These are phyloP conservation scores for Agrenia bidenticulata DNA, from an alignment of 2,888 invertebrate genomes.

Conservation along the genomic window DNA sequence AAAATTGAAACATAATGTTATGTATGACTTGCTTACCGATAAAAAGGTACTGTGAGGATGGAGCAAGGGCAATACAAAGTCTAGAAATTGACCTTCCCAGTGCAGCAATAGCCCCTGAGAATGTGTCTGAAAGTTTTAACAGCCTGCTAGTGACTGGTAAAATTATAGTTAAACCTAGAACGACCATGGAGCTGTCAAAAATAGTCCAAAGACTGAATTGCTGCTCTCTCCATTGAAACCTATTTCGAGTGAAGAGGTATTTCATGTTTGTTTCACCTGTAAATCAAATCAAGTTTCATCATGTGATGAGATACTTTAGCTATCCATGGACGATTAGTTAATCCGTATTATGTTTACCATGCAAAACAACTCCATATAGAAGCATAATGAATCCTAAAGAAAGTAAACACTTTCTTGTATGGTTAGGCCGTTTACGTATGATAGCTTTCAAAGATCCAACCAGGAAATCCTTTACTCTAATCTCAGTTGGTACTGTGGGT, in stretches of 20 bases:
- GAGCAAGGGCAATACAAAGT: slow-evolving; percentile 45
- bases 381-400: slow-evolving; percentile 48
- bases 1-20: too few relatives aligned
- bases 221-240: slow-evolving; percentile 51
- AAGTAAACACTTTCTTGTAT: slow-evolving; percentile 49
- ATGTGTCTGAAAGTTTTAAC: slow-evolving; percentile 47
- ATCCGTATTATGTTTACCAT: slow-evolving; percentile 49
- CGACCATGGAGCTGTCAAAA: slow-evolving; percentile 45
- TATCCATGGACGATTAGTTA: too few relatives aligned
- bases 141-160: slow-evolving; percentile 49
- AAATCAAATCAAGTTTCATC: too few relatives aligned
- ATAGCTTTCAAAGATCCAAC: slow-evolving; percentile 49
- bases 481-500: not conserved
- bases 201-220: slow-evolving; percentile 51
- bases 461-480: slow-evolving; percentile 37
- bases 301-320: too few relatives aligned
- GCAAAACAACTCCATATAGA: slow-evolving; percentile 43
- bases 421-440: slow-evolving; percentile 45
- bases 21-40: slow-evolving; percentile 38
- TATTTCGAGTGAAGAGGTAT: slow-evolving; percentile 50
- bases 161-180: slow-evolving; percentile 42
- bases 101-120: slow-evolving; percentile 37
- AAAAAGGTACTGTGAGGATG: slow-evolving; percentile 40
- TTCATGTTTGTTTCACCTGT: slow-evolving; percentile 51
- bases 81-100: slow-evolving; percentile 35